phyloP scores from a whole-genome alignment of 2,113 vertebrate species.

The Hippocampus abdominalis region DNA sequence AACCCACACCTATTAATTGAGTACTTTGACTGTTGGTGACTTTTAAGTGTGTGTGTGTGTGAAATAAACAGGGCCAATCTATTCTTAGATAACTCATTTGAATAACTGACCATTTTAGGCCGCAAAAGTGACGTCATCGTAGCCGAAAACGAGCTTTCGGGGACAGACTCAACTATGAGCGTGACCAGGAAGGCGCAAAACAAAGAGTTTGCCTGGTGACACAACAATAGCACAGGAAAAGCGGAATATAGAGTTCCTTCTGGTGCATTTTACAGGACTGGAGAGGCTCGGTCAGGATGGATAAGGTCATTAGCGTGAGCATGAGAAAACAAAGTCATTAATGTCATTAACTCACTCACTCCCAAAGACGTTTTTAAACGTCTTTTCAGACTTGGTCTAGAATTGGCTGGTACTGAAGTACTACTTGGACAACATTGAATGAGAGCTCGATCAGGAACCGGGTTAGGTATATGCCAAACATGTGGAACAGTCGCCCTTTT shows the following conservation, averaged over 20 bases:
- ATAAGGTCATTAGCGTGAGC: not conserved
- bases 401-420: too few relatives aligned
- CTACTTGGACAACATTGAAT: slow-evolving; percentile 6
- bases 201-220: slow-evolving; percentile 26
- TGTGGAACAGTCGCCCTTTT: too few relatives aligned
- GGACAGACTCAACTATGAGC: slow-evolving; percentile 51
- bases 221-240: slow-evolving; percentile 54
- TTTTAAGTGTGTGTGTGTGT: not conserved
- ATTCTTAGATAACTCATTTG: too few relatives aligned
- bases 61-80: too few relatives aligned
- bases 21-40: not conserved
- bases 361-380: too few relatives aligned
- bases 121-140: slow-evolving; percentile 12
- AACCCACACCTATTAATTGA: not conserved
- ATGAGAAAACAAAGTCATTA: slow-evolving; percentile 12
- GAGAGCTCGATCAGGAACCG: slow-evolving; percentile 1
- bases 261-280: slow-evolving; percentile 9
- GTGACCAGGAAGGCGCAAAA: slow-evolving; percentile 45
- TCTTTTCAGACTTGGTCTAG: too few relatives aligned
- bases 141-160: slow-evolving; percentile 17
- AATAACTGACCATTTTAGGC: not conserved
- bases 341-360: too few relatives aligned
- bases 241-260: slow-evolving; percentile 51
- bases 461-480: too few relatives aligned
- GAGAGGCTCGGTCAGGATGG: slow-evolving; percentile 18